Percentiles rank a stretch among this genome's conserved stretches.
These are phyloP conservation scores for Odontocerum albicorne DNA, from an alignment of 2,888 invertebrate genomes.

Conservation along the genomic window DNA sequence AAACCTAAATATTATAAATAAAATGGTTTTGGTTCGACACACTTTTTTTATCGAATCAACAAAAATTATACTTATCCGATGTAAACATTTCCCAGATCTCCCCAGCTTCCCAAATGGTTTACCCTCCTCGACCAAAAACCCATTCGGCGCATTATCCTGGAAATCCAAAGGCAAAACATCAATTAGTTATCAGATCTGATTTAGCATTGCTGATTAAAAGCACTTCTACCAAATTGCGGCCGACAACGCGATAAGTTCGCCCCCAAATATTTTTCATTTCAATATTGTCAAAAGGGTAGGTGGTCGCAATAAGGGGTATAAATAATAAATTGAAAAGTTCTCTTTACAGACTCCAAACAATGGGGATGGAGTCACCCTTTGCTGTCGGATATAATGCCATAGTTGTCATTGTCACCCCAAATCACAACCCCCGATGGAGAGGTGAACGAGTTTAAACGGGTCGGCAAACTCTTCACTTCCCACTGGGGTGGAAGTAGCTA, in stretches of 20 bases:
- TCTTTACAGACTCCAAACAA: slow-evolving; percentile 31
- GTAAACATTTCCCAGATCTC: too few relatives aligned
- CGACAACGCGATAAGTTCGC: background rate
- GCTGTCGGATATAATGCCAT: slow-evolving; percentile 30
- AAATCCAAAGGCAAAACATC: slow-evolving; percentile 32
- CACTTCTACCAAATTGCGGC: slow-evolving; percentile 5
- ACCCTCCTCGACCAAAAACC: too few relatives aligned
- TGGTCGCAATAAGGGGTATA: slow-evolving; percentile 34
- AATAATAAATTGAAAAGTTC: slow-evolving; percentile 36
- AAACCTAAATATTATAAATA: too few relatives aligned
- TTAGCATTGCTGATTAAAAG: slow-evolving; percentile 26
- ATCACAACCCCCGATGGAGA: slow-evolving; percentile 26
- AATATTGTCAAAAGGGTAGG: slow-evolving; percentile 34
- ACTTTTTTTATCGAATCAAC: too few relatives aligned
- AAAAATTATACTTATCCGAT: too few relatives aligned
- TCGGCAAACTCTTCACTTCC: slow-evolving; percentile 27
- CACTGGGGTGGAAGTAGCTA: too few relatives aligned
- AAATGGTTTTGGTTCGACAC: too few relatives aligned
- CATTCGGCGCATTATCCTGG: too few relatives aligned
- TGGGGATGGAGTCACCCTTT: slow-evolving; percentile 32
- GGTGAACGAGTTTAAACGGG: slow-evolving; percentile 22
- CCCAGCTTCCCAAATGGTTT: too few relatives aligned
- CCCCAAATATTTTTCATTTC: slow-evolving; percentile 29
- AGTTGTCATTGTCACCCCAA: slow-evolving; percentile 37
- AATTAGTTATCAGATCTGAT: slow-evolving; percentile 34